Evolutionary conservation across 2,113 vertebrate genomes (phyloP).

Genomic region (Boulengeromyrus knoepffleri): DNA sequence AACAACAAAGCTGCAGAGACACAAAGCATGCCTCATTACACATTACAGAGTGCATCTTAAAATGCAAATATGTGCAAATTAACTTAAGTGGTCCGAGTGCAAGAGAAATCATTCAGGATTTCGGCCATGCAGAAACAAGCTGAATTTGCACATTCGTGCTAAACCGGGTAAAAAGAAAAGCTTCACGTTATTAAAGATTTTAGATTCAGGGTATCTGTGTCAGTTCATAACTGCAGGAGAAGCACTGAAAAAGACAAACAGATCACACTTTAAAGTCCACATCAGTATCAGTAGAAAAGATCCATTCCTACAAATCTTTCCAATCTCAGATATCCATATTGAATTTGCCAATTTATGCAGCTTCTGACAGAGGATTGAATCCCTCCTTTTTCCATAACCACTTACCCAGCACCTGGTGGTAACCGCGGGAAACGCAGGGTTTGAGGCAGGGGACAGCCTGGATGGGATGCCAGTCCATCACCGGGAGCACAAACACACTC

Average conservation of each 20-base stretch:
- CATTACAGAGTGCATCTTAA: not conserved
- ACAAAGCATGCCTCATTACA: not conserved
- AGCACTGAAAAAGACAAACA: not conserved
- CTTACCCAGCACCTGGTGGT: not conserved
- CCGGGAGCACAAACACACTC: not conserved
- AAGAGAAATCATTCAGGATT: not conserved
- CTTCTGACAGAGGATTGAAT: not conserved
- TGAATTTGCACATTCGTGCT: not conserved
- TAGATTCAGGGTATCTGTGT: not conserved
- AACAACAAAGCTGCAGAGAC: not conserved
- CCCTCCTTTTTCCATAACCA: not conserved
- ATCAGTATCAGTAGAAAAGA: not conserved
- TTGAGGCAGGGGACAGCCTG: not conserved
- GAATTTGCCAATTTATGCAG: not conserved
- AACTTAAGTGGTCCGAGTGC: not conserved
- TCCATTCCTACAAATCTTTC: not conserved
- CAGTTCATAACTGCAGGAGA: not conserved
- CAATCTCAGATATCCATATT: not conserved
- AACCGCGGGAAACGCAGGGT: not conserved
- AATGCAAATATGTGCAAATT: slow-evolving; percentile 4
- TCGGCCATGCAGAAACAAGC: not conserved
- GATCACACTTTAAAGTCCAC: not conserved
- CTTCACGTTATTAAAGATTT: not conserved
- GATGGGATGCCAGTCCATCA: not conserved
- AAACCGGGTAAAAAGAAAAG: not conserved